A percentile compares a stretch with the other conserved stretches of the same genome.
Evolutionary conservation across 2,888 invertebrate species (phyloP).

Genomic region (Eucriotettix oculatus): DNA sequence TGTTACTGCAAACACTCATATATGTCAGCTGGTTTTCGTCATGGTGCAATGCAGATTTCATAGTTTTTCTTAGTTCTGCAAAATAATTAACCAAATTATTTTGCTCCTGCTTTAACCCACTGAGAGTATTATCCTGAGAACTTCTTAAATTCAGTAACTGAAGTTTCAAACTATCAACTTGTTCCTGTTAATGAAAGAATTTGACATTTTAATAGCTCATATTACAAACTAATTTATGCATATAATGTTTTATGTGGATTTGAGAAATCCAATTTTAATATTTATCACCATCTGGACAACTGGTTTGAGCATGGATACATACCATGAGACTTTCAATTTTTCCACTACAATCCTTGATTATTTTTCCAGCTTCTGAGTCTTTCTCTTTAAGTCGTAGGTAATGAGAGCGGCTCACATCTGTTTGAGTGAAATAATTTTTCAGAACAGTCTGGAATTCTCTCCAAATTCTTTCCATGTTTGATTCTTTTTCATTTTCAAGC

Average conservation of each 20-base stretch:
- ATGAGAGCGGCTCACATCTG: constrained; percentile 21
- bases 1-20: constrained; percentile 42
- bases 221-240: neutral
- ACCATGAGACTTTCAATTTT: neutral
- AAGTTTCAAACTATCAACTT: constrained; percentile 29
- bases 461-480: constrained; percentile 32
- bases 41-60: constrained; percentile 30
- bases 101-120: constrained; percentile 12
- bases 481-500: constrained; percentile 15
- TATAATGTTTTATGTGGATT: too few species aligned
- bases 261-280: too few species aligned
- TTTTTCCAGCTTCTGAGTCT: constrained; percentile 21
- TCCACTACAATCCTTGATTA: neutral
- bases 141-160: constrained; percentile 18
- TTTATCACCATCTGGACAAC: too few species aligned
- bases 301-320: neutral
- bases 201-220: neutral
- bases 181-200: constrained; percentile 10
- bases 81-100: constrained; percentile 11
- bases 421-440: constrained; percentile 23
- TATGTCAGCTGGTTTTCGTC: constrained; percentile 37
- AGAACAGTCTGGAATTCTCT: constrained; percentile 26
- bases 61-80: constrained; percentile 11
- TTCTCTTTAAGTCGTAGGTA: constrained; percentile 30
- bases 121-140: constrained; percentile 5